Percentiles rank a stretch among this genome's conserved stretches.
Conservation (phyloP, 2,797 vertebrate genomes). For the Anguilla megastoma region DNA sequence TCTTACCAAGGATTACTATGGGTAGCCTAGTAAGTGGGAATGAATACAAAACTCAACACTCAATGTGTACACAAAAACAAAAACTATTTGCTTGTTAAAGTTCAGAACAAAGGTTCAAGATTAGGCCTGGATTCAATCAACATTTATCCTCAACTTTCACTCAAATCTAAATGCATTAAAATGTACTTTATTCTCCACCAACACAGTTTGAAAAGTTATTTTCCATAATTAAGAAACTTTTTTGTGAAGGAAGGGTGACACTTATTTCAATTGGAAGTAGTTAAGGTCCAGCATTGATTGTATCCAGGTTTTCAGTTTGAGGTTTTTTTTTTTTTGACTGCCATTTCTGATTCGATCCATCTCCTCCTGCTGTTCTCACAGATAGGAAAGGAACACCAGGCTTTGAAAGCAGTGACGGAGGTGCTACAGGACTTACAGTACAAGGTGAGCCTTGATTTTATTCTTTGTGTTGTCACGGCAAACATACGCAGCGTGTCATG, state of each 20-base stretch:
- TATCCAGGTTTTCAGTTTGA: no score
- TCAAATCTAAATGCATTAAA: not conserved
- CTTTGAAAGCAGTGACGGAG: constrained; percentile 92
- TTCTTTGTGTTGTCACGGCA: not conserved
- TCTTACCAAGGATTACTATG: not conserved
- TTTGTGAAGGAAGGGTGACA: no score
- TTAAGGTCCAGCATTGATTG: no score
- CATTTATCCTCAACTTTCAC: not conserved
- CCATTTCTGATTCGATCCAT: no score
- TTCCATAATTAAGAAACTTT: no score
- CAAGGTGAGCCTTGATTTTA: constrained; percentile 75
- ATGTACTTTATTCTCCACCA: not conserved
- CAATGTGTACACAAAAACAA: not conserved
- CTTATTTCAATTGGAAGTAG: no score
- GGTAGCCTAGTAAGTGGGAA: not conserved
- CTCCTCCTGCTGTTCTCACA: constrained; percentile 51
- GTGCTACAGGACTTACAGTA: constrained; percentile 97
- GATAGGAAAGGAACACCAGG: constrained; percentile 95
- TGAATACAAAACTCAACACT: not conserved
- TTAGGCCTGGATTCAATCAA: not conserved
- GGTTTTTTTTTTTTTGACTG: no score
- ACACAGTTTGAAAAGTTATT: constrained; percentile 9
- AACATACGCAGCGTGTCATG: not conserved
- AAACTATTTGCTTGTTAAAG: not conserved
- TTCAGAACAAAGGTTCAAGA: not conserved